Base-by-base conservation (phyloP, 1,140 invertebrate genomes). In the Acromyrmex heyeri region DNA sequence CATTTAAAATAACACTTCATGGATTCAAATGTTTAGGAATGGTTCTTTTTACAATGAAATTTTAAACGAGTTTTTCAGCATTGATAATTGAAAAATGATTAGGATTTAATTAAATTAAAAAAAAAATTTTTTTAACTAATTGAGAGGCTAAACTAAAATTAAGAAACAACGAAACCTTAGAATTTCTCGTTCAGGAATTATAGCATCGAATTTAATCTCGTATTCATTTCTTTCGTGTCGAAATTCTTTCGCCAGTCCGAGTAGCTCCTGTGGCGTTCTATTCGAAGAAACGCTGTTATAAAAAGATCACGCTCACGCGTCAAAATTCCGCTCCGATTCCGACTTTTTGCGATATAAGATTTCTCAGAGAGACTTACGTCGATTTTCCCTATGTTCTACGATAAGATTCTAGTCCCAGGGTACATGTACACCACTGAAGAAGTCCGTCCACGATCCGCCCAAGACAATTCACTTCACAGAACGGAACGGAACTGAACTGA, bases 311-410 rank as follows among this genome's bases (percentile, higher is more conserved):
- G 55, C 69, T 73, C 69, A 61, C 14, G 77, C 48, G 14, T 50
- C 12, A 44, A 70, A 69, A 79, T 55, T 24, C 38, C 44, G 10
- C 21, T 14, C 48, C 44, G 24, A 21, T 10, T 50, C 2, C 38
- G 21, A 67, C 3, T 16, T 48, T 48, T 50, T 50, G 14, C 48
- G 48, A 50, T 50, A 50, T 16, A 16, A 27, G 21, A 44, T 70
- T 70, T 81, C 18, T 18, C 55, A 14, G 48, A 12, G 24, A 34
- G 5, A 91, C 91, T 91, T 90, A 91, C 90, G 90, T 91, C 86
- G 83, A 59, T 87, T 89, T 86, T 86, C 83, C 91, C 90, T 89
- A 91, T 83, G 91, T 90, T 86, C 88, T 79, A 88, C 82, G 77
- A 44, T 34, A 34, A 7, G 69, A 82, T 91, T 78, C 70, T 78